Percentiles rank a stretch among this genome's conserved stretches.
Conservation (phyloP, 2,888 invertebrate species). For the Campopleginae sp. region DNA sequence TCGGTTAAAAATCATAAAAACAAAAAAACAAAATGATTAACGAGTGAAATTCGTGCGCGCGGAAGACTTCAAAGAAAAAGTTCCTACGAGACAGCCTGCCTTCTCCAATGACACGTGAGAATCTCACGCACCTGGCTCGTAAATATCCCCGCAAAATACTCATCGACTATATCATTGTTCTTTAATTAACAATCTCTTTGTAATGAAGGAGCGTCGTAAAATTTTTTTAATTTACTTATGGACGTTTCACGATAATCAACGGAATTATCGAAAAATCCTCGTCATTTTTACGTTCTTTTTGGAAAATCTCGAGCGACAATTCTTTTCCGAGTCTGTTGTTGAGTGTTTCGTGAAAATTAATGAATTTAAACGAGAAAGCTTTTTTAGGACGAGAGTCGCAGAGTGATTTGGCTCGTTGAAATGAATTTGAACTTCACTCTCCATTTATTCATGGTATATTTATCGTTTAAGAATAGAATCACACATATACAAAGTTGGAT, state of each 20-base stretch:
- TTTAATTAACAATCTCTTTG: neutral
- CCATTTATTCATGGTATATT: slow-evolving; percentile 8
- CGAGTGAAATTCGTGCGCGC: neutral
- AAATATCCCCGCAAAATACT: neutral
- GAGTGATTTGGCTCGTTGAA: neutral
- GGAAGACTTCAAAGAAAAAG: neutral
- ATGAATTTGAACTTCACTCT: neutral
- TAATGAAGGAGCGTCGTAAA: neutral
- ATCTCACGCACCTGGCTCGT: neutral
- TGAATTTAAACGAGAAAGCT: neutral
- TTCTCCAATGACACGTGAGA: slow-evolving; percentile 9
- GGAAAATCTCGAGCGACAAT: neutral
- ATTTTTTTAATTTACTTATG: neutral
- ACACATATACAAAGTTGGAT: slow-evolving; percentile 4
- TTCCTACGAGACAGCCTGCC: neutral
- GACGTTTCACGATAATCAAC: neutral
- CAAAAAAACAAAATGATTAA: neutral
- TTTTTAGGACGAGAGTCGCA: neutral
- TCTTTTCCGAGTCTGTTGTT: too few species aligned
- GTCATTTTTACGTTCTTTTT: neutral
- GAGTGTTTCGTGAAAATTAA: neutral
- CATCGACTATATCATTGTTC: neutral
- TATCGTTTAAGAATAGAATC: slow-evolving; percentile 24
- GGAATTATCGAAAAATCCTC: neutral
- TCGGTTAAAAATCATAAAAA: neutral